These are phyloP conservation scores for Limenitis camilla DNA, from an alignment of 2,888 invertebrate genomes.

Conservation along the genomic window DNA sequence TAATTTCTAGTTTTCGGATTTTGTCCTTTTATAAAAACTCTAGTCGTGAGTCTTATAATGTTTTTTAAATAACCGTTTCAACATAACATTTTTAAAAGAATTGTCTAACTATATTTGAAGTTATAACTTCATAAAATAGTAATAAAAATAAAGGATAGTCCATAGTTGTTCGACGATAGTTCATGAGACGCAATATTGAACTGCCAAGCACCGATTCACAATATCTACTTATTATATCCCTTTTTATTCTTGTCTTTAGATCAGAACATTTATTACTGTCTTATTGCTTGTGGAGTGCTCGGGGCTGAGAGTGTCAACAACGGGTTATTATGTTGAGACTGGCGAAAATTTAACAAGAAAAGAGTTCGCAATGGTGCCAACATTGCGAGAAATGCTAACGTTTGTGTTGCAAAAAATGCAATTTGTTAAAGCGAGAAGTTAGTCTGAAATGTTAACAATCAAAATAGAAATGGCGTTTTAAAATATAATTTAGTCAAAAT, in stretches of 20 bases:
- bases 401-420: constrained; percentile 17
- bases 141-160: constrained; percentile 32
- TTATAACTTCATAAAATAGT: background rate
- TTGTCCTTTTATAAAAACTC: too few species aligned
- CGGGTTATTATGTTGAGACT: constrained; percentile 70
- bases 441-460: background rate
- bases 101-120: too few species aligned
- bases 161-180: constrained; percentile 30
- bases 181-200: constrained; percentile 59
- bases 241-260: constrained; percentile 64
- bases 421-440: background rate
- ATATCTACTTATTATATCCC: constrained; percentile 66
- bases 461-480: background rate
- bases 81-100: too few species aligned
- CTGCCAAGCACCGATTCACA: constrained; percentile 57
- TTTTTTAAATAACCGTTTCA: too few species aligned
- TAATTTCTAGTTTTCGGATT: too few species aligned
- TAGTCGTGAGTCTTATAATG: too few species aligned
- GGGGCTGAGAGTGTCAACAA: constrained; percentile 62
- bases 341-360: constrained; percentile 65
- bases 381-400: constrained; percentile 27
- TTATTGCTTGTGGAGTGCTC: constrained; percentile 69
- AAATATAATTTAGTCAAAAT: background rate
- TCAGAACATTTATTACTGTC: constrained; percentile 72
- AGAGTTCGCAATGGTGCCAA: constrained; percentile 48